Conservation (phyloP, 2,888 invertebrate species). For the Caenorhabditis zanzibari region DNA sequence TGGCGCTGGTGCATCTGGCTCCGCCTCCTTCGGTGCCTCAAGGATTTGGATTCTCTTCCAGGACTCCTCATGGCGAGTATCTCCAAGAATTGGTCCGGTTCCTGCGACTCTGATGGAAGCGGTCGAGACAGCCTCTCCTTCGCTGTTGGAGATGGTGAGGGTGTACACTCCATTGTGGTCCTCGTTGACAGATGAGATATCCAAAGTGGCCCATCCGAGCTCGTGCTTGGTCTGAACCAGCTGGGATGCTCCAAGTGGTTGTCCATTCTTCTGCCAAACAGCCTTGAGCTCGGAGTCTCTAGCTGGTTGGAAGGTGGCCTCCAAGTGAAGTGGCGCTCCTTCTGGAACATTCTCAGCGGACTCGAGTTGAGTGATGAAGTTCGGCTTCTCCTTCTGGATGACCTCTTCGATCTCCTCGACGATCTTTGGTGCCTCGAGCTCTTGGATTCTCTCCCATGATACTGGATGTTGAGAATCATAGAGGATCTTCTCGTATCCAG, state of each 20-base stretch:
- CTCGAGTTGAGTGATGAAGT: constrained; percentile 91
- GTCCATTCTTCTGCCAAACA: constrained; percentile 77
- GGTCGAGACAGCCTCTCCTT: constrained; percentile 96
- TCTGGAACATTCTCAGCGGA: constrained; percentile 91
- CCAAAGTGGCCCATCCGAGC: constrained; percentile 94
- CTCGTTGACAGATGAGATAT: constrained; percentile 87
- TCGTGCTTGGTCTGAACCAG: constrained; percentile 86
- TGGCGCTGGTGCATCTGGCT: constrained; percentile 75
- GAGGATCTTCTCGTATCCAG: constrained; percentile 78
- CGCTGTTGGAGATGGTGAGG: constrained; percentile 92
- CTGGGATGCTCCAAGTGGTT: constrained; percentile 82
- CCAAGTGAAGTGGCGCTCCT: constrained; percentile 95
- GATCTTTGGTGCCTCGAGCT: constrained; percentile 85
- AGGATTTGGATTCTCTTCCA: constrained; percentile 90
- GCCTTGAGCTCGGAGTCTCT: constrained; percentile 90
- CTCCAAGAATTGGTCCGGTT: constrained; percentile 86
- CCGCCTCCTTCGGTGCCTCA: constrained; percentile 70
- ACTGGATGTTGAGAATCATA: constrained; percentile 94
- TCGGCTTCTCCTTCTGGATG: constrained; percentile 81
- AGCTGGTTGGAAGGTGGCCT: constrained; percentile 96
- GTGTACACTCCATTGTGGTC: constrained; percentile 96
- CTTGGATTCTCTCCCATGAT: constrained; percentile 92
- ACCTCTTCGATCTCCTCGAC: constrained; percentile 90
- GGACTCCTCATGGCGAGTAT: constrained; percentile 95
- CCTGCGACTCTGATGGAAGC: constrained; percentile 89